Conservation (phyloP, 2,888 invertebrate species). For the Macaria notata region DNA sequence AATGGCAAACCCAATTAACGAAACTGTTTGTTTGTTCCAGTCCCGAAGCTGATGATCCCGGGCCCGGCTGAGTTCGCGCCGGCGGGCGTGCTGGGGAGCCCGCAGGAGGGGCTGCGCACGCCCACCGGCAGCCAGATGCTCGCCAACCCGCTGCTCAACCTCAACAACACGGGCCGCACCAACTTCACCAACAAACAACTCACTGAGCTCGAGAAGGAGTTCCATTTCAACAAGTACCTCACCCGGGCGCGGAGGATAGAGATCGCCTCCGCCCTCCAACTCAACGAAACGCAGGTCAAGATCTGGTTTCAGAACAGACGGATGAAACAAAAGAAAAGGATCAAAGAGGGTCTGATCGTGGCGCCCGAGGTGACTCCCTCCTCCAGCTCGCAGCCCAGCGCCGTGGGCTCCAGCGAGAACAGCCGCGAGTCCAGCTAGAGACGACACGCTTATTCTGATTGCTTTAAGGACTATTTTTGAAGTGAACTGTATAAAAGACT, state of each 20-base stretch:
- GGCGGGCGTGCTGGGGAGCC: slow-evolving; percentile 75
- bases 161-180: slow-evolving; percentile 95
- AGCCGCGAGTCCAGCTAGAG: slow-evolving; percentile 86
- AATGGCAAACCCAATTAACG: no score
- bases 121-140: slow-evolving; percentile 75
- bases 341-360: slow-evolving; percentile 93
- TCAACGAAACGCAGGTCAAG: slow-evolving; percentile 98
- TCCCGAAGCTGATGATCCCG: slow-evolving; percentile 84
- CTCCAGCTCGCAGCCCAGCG: slow-evolving; percentile 61
- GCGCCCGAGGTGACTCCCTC: slow-evolving; percentile 77
- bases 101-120: slow-evolving; percentile 73
- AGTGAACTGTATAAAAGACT: slow-evolving; percentile 30
- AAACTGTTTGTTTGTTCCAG: slow-evolving; percentile 69
- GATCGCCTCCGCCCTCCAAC: slow-evolving; percentile 96
- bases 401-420: slow-evolving; percentile 85
- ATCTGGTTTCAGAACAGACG: slow-evolving; percentile 99
- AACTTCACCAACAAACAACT: slow-evolving; percentile 99
- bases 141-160: slow-evolving; percentile 72
- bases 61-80: slow-evolving; percentile 72
- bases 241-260: slow-evolving; percentile 98
- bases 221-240: slow-evolving; percentile 99
- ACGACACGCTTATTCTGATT: slow-evolving; percentile 22
- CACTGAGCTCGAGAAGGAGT: slow-evolving; percentile 99
- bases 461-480: slow-evolving; percentile 33
- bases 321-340: slow-evolving; percentile 99